Base-by-base conservation (phyloP, 2,113 vertebrate genomes). In the Capreolus pygargus region DNA sequence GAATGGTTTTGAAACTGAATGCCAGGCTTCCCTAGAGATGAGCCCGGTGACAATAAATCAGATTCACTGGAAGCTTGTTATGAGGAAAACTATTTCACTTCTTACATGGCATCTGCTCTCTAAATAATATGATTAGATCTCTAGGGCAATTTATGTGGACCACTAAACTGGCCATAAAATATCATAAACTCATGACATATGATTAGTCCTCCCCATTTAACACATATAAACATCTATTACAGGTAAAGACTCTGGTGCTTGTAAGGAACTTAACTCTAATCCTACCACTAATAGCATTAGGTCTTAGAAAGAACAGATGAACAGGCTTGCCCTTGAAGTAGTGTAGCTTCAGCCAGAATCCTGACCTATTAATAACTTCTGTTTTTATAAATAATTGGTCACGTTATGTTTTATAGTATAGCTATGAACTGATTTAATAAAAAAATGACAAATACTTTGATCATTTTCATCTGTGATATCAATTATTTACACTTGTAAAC, bases 101-200 rank as follows among this genome's bases (percentile, higher is more conserved):
- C 81, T 55, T 54, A 12, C 25, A 55, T 30, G 70, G 76, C 92
- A 94, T 95, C 76, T 96, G 60, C 47, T 97, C 82, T 91, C 52
- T 94, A 92, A 97, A 94, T 84, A 95, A 90, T 54, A 64, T 50
- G 64, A 92, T 86, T 96, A 95, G 25, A 67, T 95, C 67, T 81
- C 87, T 28, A 89, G 21, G 30, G 74, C 28, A 88, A 82, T 82
- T 87, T 97, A 86, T 94, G 64, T 90, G 94, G 57, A 47, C 50
- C 30, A 81, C 64, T 90, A 96, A 92, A 76, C 10, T 84, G 43
- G 28, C 61, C 58, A 84, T 96, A 93, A 97, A 94, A 67, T 93
- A 93, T 64, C 74, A 85, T 78, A 88, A 81, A 92, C 76, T 87
- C 28, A 58, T 64, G 85, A 61, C 52, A 84, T 88, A 57, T 50